These are phyloP conservation scores for Monopis laevigella DNA, from an alignment of 2,888 invertebrate genomes.

Conservation along the genomic window DNA sequence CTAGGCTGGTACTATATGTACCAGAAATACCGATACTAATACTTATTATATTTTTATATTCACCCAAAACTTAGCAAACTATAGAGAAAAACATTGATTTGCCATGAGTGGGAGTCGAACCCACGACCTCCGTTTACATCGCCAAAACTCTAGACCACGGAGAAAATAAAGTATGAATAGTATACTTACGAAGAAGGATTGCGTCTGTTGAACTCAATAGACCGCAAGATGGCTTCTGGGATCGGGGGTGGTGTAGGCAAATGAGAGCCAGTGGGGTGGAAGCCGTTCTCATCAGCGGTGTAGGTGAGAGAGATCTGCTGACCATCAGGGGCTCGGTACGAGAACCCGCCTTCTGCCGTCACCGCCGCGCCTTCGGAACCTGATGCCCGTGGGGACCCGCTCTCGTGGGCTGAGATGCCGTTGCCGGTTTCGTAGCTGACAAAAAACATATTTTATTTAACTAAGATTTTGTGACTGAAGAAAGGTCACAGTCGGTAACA, in stretches of 20 bases:
- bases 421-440: conserved; percentile 69
- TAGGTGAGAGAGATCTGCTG: conserved; percentile 69
- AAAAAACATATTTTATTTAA: no score
- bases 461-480: no score
- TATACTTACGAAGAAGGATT: conserved; percentile 39
- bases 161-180: no score
- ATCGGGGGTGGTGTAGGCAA: conserved; percentile 67
- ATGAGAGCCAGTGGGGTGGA: conserved; percentile 68
- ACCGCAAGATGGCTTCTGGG: conserved; percentile 61
- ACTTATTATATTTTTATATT: no score
- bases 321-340: conserved; percentile 72
- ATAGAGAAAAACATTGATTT: no score
- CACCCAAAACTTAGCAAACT: no score
- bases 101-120: no score
- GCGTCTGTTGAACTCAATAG: conserved; percentile 44
- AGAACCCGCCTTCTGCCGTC: conserved; percentile 70
- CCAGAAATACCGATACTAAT: no score
- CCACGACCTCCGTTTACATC: no score
- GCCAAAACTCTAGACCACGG: no score
- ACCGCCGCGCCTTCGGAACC: conserved; percentile 54
- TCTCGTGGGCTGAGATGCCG: conserved; percentile 67
- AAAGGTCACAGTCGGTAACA: no score
- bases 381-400: conserved; percentile 57
- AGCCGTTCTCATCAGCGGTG: conserved; percentile 75
- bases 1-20: no score